A percentile compares a stretch with the other conserved stretches of the same genome.
These are phyloP conservation scores for Plectrocnemia conspersa DNA, from an alignment of 1,140 invertebrate species.

Conservation along the genomic window DNA sequence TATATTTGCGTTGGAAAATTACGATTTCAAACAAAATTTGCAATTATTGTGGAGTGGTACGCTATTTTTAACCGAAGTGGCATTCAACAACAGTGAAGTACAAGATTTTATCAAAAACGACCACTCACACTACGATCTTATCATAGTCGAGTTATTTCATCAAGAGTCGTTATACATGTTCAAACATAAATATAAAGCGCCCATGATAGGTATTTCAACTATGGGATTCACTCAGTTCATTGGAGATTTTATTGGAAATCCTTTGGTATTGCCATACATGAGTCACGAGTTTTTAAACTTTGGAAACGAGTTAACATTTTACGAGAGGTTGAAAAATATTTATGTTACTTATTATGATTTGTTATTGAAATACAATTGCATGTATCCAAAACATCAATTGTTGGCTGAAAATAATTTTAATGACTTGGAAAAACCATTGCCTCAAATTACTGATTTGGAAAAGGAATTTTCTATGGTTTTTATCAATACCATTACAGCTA, in stretches of 20 bases:
- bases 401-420: constrained; percentile 41
- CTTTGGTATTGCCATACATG: constrained; percentile 41
- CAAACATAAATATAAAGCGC: constrained; percentile 43
- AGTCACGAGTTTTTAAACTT: constrained; percentile 41
- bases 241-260: constrained; percentile 42
- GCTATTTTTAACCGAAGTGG: constrained; percentile 35
- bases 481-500: constrained; percentile 37
- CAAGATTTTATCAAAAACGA: constrained; percentile 41
- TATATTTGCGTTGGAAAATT: constrained; percentile 16
- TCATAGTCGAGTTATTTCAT: constrained; percentile 44
- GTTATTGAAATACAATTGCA: constrained; percentile 22
- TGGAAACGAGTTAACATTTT: constrained; percentile 24
- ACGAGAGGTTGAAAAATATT: constrained; percentile 25
- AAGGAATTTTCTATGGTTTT: constrained; percentile 42
- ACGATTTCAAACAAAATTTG: constrained; percentile 3
- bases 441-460: constrained; percentile 39
- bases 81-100: constrained; percentile 40
- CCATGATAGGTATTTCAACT: constrained; percentile 41
- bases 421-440: constrained; percentile 35
- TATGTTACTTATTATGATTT: constrained; percentile 25
- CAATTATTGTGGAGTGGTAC: constrained; percentile 17
- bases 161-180: constrained; percentile 47
- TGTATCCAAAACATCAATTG: constrained; percentile 35
- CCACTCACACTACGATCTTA: constrained; percentile 42
- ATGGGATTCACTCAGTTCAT: constrained; percentile 45